Percentiles rank a stretch among this genome's conserved stretches.
Conservation (phyloP, 1,140 invertebrate genomes). For the Scaptodrosophila lebanonensis region DNA sequence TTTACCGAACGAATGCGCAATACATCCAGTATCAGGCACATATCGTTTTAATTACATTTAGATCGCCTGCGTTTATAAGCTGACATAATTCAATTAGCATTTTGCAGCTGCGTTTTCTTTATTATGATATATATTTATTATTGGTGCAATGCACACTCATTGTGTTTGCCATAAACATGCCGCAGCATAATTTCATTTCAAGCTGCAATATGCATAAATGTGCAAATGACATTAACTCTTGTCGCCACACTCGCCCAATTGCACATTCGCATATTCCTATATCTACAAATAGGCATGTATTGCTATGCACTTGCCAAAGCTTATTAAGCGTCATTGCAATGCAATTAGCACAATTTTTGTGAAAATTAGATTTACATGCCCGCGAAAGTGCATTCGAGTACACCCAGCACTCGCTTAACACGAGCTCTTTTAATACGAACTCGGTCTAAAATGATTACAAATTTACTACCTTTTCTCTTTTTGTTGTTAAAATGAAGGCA, state of each 20-base stretch:
- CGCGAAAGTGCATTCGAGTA: neutral
- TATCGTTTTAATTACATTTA: too few species aligned
- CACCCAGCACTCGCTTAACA: slow-evolving; percentile 3
- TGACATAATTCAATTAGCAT: too few species aligned
- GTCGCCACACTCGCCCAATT: slow-evolving; percentile 17
- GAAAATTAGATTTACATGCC: slow-evolving; percentile 43
- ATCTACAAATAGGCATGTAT: neutral
- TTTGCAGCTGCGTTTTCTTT: slow-evolving; percentile 14
- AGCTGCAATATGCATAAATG: slow-evolving; percentile 42
- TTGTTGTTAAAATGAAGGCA: too few species aligned
- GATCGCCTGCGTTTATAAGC: too few species aligned
- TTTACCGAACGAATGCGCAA: too few species aligned
- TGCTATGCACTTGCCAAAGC: slow-evolving; percentile 16
- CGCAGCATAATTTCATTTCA: slow-evolving; percentile 28
- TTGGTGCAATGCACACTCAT: slow-evolving; percentile 18
- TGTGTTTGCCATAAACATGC: slow-evolving; percentile 29
- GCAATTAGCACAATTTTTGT: slow-evolving; percentile 57
- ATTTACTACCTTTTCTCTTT: too few species aligned
- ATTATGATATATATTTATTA: slow-evolving; percentile 21
- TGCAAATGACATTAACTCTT: slow-evolving; percentile 44
- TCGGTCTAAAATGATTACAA: too few species aligned
- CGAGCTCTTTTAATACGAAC: too few species aligned
- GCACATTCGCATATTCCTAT: neutral
- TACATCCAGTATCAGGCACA: too few species aligned
- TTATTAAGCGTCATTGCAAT: slow-evolving; percentile 39